Evolutionary conservation across 2,888 invertebrate species (phyloP).

Genomic region (Halictus ligatus): DNA sequence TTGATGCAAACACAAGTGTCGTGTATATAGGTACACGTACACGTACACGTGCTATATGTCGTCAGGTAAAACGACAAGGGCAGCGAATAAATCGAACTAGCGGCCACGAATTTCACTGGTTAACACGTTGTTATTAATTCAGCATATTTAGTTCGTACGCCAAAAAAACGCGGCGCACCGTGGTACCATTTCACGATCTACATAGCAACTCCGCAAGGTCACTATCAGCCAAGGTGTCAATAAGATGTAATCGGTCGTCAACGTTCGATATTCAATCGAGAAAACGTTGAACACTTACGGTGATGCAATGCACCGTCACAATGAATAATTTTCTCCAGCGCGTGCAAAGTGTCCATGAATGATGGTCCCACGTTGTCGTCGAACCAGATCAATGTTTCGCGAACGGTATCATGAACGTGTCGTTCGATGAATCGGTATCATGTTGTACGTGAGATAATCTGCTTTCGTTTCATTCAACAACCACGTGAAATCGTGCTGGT

Average conservation of each 20-base stretch:
- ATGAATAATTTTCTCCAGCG: constrained; percentile 31
- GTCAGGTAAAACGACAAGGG: not conserved
- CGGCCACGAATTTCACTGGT: not conserved
- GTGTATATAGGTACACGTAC: not conserved
- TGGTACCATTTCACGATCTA: constrained; percentile 5
- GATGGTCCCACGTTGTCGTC: constrained; percentile 30
- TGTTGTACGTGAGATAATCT: not conserved
- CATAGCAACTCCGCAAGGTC: not conserved
- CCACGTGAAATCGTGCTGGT: not conserved
- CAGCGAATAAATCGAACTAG: not conserved
- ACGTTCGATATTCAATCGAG: not conserved
- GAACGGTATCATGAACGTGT: not conserved
- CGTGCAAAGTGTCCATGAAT: constrained; percentile 29
- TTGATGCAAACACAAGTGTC: not conserved
- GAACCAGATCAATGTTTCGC: not conserved
- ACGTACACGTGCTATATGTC: not conserved
- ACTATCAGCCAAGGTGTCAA: not conserved
- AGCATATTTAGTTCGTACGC: not conserved
- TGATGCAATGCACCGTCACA: constrained; percentile 53
- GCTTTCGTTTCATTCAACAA: constrained; percentile 24
- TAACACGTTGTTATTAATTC: not conserved
- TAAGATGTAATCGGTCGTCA: not conserved
- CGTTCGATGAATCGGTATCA: not conserved
- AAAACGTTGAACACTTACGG: constrained; percentile 47
- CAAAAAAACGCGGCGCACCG: not conserved